Base-by-base conservation (phyloP, 2,797 vertebrate genomes). In the Tokudaia tokunoshimensis region DNA sequence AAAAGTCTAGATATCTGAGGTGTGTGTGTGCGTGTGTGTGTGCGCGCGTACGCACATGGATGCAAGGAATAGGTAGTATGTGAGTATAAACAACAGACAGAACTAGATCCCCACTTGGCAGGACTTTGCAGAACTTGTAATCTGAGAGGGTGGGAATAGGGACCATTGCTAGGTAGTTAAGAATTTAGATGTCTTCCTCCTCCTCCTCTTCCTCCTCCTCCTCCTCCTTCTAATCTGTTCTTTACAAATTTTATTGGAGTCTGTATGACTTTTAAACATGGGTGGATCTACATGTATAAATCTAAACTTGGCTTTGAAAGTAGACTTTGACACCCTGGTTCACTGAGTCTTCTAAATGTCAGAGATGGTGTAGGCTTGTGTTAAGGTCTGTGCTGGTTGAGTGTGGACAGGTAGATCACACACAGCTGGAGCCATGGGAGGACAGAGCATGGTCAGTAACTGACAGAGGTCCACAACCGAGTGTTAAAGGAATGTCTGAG, bases 191-290 rank as follows among this genome's bases (percentile, higher is more conserved):
- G 10, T 13, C 52, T 52, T 52, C 52, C 52, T 52, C 50, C 50
- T 50, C 52, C 52, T 52, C 41, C 41, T 41, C 41, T 3, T 41
- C 41, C 52, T 55, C 12, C 11, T 55, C 14, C 14, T 55, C 55
- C 55, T n/a, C n/a, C n/a, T n/a, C 7, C 57, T 8, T 93, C 50
- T 37, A 67, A 50, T 67, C 22, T 86, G 4, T 61, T 52, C 75
- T 97, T 80, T 89, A 72, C n/a, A 44, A 79, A 55, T 89, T 86
- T 83, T 89, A 41, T 20, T 8, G 50, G 55, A 82, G 34, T 86
- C 75, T 75, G 61, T 2, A 3, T 52, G 72, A 74, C 26, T 94
- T 96, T 74, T 50, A 85, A 63, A 59, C 92, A 57, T 31, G n/a
- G 44, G 44, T 94, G 83, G 41, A 82, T 24, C 72, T 80, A 63